Conservation (phyloP, 1,140 invertebrate species). For the Amyelois transitella region DNA sequence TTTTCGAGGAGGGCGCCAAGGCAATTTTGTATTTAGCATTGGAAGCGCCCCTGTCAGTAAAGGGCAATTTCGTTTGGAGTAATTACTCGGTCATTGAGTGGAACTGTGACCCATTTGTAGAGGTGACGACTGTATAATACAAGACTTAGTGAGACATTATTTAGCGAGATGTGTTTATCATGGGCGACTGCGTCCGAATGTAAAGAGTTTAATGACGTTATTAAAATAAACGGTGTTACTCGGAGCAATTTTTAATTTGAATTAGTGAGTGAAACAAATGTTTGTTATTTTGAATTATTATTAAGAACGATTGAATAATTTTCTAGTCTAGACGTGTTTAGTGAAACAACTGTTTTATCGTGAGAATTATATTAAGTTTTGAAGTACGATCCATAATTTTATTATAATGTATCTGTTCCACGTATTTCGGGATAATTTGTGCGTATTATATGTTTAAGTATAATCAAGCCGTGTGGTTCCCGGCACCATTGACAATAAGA, state of each 20-base stretch:
- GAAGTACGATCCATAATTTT: no score
- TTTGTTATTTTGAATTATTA: background rate
- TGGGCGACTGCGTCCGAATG: background rate
- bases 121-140: conserved; percentile 55
- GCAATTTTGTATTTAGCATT: conserved; percentile 59
- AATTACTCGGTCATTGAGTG: conserved; percentile 64
- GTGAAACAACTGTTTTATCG: no score
- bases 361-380: no score
- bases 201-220: background rate
- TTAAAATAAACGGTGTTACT: background rate
- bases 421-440: no score
- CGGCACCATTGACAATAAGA: no score
- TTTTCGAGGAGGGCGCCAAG: conserved; percentile 63
- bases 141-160: background rate
- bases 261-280: background rate
- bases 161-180: conserved; percentile 2
- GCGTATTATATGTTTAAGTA: no score
- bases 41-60: conserved; percentile 56
- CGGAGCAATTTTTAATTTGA: background rate
- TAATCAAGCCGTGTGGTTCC: no score
- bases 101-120: conserved; percentile 62
- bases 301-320: background rate
- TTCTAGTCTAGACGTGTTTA: background rate
- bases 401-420: no score
- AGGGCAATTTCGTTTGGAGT: conserved; percentile 68